Conservation (phyloP, 2,113 vertebrate genomes). For the Aepyceros melampus region DNA sequence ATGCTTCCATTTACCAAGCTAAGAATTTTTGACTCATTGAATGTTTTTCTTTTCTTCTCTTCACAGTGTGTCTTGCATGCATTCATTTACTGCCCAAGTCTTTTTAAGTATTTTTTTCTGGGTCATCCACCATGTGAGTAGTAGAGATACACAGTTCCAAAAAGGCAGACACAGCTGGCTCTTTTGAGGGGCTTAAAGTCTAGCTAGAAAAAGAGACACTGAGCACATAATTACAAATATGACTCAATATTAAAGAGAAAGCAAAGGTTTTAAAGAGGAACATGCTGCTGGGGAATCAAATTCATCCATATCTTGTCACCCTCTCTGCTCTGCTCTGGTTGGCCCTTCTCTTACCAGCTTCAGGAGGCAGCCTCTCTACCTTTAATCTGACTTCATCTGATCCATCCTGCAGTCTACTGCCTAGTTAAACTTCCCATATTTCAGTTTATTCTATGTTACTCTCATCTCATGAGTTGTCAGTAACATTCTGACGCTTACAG, state of each 20-base stretch:
- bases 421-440: background rate
- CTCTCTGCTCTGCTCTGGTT: background rate
- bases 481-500: background rate
- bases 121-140: background rate
- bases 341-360: background rate
- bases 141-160: background rate
- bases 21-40: background rate
- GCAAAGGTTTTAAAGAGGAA: background rate
- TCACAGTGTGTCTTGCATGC: background rate
- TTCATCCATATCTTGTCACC: background rate
- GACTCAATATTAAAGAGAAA: background rate
- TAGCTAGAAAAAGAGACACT: background rate
- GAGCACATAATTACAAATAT: background rate
- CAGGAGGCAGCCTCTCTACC: background rate
- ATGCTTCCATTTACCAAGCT: background rate
- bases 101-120: background rate
- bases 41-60: background rate
- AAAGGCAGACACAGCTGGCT: background rate
- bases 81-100: background rate
- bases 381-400: background rate
- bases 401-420: background rate
- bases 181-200: background rate
- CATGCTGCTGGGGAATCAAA: background rate
- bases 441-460: background rate
- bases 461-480: background rate